A percentile compares a stretch with the other conserved stretches of the same genome.
Conservation (phyloP, 2,113 vertebrate species). For the Catharus bicknelli region DNA sequence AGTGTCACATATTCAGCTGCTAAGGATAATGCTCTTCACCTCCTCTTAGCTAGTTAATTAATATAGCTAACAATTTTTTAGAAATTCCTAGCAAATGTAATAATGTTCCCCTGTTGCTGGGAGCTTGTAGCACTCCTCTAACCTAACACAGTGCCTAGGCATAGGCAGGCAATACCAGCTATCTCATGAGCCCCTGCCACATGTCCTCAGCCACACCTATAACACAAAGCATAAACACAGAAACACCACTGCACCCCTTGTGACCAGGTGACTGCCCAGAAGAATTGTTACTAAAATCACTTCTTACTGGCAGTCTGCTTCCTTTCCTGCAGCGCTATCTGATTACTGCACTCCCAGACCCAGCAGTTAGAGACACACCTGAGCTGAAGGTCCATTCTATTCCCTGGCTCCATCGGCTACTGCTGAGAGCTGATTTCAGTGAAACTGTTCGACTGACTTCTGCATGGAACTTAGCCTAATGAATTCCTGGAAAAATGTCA, state of each 20-base stretch:
- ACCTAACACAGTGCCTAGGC: not conserved
- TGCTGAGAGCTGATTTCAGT: not conserved
- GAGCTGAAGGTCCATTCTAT: not conserved
- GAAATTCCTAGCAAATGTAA: not conserved
- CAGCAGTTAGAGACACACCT: accelerated
- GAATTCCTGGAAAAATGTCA: not conserved
- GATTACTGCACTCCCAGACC: accelerated
- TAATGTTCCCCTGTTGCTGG: not conserved
- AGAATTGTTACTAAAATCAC: not conserved
- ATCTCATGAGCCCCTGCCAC: accelerated
- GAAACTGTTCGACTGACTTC: not conserved
- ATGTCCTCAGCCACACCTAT: accelerated
- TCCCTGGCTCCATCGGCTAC: not conserved
- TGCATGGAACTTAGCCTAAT: not conserved
- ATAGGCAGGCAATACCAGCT: not conserved
- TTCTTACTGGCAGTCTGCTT: not conserved
- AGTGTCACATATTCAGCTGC: not conserved
- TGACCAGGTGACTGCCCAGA: not conserved
- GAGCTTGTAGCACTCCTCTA: not conserved
- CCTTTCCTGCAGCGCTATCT: not conserved
- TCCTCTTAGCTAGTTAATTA: not conserved
- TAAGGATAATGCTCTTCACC: not conserved
- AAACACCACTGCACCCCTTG: not conserved
- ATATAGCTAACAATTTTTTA: not conserved
- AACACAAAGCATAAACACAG: not conserved